phyloP scores from a whole-genome alignment of 1,140 invertebrate species.

The Macrotrachela quadricornifera region DNA sequence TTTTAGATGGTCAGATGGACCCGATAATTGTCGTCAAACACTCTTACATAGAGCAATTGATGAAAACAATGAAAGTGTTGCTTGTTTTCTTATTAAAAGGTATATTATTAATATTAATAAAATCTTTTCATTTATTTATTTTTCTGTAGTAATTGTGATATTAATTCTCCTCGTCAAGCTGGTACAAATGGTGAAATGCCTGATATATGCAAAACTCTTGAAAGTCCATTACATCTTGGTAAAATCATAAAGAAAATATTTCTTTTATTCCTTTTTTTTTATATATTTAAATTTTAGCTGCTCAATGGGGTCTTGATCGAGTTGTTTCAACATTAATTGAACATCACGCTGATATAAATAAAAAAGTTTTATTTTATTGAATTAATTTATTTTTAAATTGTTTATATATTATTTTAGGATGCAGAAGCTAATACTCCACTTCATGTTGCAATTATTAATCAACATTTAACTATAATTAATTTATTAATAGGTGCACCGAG shows the following conservation, averaged over 20 bases:
- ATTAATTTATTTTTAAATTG: neutral
- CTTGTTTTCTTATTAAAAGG: slow-evolving; percentile 64
- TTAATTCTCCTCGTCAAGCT: slow-evolving; percentile 51
- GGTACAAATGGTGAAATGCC: slow-evolving; percentile 50
- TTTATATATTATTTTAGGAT: slow-evolving; percentile 41
- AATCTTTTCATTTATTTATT: neutral
- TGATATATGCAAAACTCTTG: slow-evolving; percentile 31
- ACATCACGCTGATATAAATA: slow-evolving; percentile 53
- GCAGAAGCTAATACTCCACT: slow-evolving; percentile 64
- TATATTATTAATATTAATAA: neutral
- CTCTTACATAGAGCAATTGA: slow-evolving; percentile 75
- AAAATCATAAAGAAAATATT: too few species aligned
- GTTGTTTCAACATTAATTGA: slow-evolving; percentile 68
- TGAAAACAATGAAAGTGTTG: slow-evolving; percentile 66
- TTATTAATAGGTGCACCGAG: slow-evolving; percentile 56
- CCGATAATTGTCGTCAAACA: slow-evolving; percentile 63
- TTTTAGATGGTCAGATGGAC: slow-evolving; percentile 49
- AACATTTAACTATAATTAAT: slow-evolving; percentile 59
- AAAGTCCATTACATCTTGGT: too few species aligned
- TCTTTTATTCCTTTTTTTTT: too few species aligned
- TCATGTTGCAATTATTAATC: slow-evolving; percentile 72
- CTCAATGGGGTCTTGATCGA: slow-evolving; percentile 57
- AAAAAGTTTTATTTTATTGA: neutral
- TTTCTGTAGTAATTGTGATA: slow-evolving; percentile 55
- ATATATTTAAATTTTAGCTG: neutral